These are phyloP conservation scores for Candidula unifasciata DNA, from an alignment of 2,888 invertebrate genomes.

Conservation along the genomic window DNA sequence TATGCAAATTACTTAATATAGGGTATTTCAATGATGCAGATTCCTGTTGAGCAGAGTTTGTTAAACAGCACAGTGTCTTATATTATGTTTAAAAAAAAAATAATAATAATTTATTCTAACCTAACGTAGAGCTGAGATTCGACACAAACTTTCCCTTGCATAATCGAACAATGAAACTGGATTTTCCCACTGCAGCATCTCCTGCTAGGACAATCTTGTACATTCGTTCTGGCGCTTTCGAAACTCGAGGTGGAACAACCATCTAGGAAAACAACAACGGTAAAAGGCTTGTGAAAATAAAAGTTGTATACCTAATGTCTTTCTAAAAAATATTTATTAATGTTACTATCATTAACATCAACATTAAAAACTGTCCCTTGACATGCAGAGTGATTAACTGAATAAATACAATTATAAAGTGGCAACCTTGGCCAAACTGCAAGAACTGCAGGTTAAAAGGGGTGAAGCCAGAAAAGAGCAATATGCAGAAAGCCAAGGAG, in stretches of 20 bases:
- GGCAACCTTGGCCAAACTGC: no score
- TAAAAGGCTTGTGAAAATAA: not conserved
- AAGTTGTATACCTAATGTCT: not conserved
- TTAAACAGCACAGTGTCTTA: not conserved
- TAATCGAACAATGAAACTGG: conserved; percentile 82
- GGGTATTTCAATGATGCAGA: no score
- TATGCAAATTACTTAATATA: no score
- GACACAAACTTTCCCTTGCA: conserved; percentile 81
- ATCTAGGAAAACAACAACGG: conserved; percentile 4
- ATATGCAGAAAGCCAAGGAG: no score
- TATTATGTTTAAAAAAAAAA: not conserved
- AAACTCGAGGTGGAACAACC: conserved; percentile 38
- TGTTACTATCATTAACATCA: no score
- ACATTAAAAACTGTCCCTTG: no score
- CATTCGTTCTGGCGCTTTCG: conserved; percentile 80
- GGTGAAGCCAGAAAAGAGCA: no score
- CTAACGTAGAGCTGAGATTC: conserved; percentile 81
- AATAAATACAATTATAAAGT: no score
- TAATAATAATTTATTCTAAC: conserved; percentile 70
- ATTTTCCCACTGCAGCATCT: conserved; percentile 83
- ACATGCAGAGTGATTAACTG: no score
- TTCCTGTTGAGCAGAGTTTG: no score
- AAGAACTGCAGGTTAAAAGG: no score
- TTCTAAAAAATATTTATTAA: not conserved
- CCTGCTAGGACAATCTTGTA: conserved; percentile 83